A percentile compares a stretch with the other conserved stretches of the same genome.
Evolutionary conservation across 2,797 vertebrate genomes (phyloP).

Genomic region (Limnodromus scolopaceus): DNA sequence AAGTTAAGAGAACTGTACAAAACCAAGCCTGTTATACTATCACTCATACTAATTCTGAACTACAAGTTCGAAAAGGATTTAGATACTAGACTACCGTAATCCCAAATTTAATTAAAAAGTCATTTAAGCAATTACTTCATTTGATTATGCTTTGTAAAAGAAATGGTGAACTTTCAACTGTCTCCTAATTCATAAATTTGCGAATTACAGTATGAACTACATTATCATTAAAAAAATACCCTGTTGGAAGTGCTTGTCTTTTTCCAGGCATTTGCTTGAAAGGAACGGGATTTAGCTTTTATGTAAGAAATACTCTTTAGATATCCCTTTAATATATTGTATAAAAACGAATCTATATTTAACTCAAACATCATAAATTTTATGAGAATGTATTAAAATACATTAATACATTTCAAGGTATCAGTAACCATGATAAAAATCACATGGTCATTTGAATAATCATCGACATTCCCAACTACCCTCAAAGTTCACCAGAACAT

Average conservation of each 20-base stretch:
- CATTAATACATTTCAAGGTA: not conserved
- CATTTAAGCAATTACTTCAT: not conserved
- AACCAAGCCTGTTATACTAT: not conserved
- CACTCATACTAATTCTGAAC: not conserved
- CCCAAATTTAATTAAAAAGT: not conserved
- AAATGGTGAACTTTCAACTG: not conserved
- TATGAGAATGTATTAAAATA: not conserved
- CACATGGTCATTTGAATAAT: not conserved
- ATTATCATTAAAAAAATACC: not conserved
- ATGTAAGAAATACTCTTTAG: not conserved
- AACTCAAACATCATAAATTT: not conserved
- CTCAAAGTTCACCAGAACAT: not conserved
- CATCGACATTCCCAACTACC: accelerated
- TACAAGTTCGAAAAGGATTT: not conserved
- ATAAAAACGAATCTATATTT: not conserved
- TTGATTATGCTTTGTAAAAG: not conserved
- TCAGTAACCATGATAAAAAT: not conserved
- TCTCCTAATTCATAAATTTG: not conserved
- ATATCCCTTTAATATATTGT: not conserved
- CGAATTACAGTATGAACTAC: not conserved
- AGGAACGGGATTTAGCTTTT: not conserved
- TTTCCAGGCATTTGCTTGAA: not conserved
- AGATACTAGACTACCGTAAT: not conserved
- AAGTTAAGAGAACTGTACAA: too few species aligned
- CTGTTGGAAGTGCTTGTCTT: not conserved